Evolutionary conservation across 1,140 invertebrate genomes (phyloP).

Genomic region (Parapsyche elsis): DNA sequence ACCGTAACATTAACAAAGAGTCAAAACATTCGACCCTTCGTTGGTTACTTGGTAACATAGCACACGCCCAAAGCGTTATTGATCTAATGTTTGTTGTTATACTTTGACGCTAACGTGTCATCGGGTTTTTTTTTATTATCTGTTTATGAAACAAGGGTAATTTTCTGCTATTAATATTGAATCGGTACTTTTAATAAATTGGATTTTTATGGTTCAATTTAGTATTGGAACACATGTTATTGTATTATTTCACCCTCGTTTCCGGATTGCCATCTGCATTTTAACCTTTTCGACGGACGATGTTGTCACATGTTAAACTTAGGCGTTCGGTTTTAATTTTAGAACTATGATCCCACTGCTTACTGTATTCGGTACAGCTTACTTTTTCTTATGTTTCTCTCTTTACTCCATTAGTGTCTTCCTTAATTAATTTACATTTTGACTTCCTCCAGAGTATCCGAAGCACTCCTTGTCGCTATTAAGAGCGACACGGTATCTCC

Average conservation of each 20-base stretch:
- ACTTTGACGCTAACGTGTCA: not conserved
- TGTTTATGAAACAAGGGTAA: not conserved
- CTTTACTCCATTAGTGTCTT: not conserved
- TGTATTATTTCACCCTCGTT: no score
- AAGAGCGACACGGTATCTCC: no score
- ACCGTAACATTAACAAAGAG: not conserved
- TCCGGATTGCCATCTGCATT: no score
- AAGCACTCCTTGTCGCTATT: no score
- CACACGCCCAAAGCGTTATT: not conserved
- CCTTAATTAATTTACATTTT: not conserved
- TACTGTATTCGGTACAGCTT: not conserved
- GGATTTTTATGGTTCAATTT: no score
- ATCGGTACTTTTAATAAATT: no score
- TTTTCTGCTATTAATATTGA: no score
- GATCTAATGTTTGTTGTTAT: slow-evolving; percentile 14
- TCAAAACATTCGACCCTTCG: slow-evolving; percentile 8
- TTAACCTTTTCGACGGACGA: no score
- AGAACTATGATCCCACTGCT: no score
- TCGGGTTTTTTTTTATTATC: not conserved
- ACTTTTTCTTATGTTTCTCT: not conserved
- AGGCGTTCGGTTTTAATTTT: no score
- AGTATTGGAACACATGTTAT: no score
- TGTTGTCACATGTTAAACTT: no score
- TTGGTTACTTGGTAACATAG: slow-evolving; percentile 12
- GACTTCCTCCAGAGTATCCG: not conserved